Evolutionary conservation across 2,797 vertebrate genomes (phyloP).

Genomic region (Xiphophorus birchmanni): DNA sequence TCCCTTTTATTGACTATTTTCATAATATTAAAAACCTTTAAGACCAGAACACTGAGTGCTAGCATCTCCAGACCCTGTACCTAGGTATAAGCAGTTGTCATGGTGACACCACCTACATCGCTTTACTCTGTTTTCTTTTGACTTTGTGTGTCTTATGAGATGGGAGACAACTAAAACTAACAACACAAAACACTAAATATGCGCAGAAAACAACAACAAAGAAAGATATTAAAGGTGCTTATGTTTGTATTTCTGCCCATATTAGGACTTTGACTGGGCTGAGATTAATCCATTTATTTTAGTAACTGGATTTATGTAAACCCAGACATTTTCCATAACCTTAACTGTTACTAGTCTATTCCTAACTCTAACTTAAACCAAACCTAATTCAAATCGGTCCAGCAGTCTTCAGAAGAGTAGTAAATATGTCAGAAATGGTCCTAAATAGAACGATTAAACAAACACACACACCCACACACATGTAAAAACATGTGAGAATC

Average conservation of each 20-base stretch:
- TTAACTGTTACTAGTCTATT: too few species aligned
- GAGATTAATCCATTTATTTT: too few species aligned
- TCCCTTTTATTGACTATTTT: slow-evolving; percentile 3
- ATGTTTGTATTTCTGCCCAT: too few species aligned
- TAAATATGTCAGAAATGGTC: too few species aligned
- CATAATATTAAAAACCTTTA: background rate
- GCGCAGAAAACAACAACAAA: background rate
- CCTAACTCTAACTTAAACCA: too few species aligned
- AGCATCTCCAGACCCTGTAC: slow-evolving; percentile 4
- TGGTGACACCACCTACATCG: slow-evolving; percentile 17
- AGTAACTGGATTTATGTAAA: too few species aligned
- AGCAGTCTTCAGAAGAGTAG: too few species aligned
- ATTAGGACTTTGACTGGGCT: too few species aligned
- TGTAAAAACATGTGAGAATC: slow-evolving; percentile 53
- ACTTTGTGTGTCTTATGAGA: background rate
- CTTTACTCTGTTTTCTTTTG: slow-evolving; percentile 4
- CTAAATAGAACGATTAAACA: background rate
- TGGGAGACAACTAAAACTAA: background rate
- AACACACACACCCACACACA: slow-evolving; percentile 28
- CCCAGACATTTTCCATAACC: too few species aligned
- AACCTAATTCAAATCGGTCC: too few species aligned
- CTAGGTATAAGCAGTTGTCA: slow-evolving; percentile 16
- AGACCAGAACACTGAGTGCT: slow-evolving; percentile 4
- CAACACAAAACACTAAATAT: background rate
- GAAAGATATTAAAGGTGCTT: too few species aligned